A percentile compares a stretch with the other conserved stretches of the same genome.
These are phyloP conservation scores for Steinernema scapterisci DNA, from an alignment of 2,888 invertebrate genomes.

Conservation along the genomic window DNA sequence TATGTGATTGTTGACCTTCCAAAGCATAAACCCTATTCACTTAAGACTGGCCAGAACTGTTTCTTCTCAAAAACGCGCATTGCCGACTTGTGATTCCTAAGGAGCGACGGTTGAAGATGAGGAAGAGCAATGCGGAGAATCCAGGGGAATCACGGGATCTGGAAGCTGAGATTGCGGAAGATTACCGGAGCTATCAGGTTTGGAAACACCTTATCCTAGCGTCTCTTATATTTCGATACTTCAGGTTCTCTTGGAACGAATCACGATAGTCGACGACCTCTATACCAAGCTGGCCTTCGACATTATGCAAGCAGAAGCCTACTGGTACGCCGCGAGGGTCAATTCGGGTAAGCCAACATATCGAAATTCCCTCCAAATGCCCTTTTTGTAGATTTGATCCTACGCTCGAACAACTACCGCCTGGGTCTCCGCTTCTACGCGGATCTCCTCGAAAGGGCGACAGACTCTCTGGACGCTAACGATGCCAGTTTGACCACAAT, in stretches of 20 bases:
- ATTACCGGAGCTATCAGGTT: constrained; percentile 36
- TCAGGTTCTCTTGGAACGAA: constrained; percentile 34
- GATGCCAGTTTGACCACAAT: constrained; percentile 46
- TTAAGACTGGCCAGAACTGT: constrained; percentile 50
- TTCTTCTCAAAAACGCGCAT: constrained; percentile 47
- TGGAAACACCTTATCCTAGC: too few relatives aligned
- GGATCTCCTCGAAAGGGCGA: constrained; percentile 40
- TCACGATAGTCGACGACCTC: constrained; percentile 40
- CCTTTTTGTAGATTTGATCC: constrained; percentile 35
- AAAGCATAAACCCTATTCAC: too few relatives aligned
- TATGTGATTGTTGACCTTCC: not conserved
- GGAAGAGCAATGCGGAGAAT: not conserved
- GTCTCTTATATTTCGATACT: too few relatives aligned
- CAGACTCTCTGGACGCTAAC: constrained; percentile 35
- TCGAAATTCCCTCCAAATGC: not conserved
- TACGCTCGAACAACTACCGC: constrained; percentile 39
- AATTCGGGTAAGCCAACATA: constrained; percentile 37
- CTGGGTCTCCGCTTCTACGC: constrained; percentile 40
- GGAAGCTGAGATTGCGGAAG: constrained; percentile 33
- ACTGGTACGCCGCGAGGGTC: constrained; percentile 47
- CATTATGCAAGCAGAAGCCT: constrained; percentile 47
- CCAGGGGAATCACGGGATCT: not conserved
- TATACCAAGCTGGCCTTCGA: constrained; percentile 44
- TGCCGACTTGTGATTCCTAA: constrained; percentile 39
- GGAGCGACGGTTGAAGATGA: constrained; percentile 35